Evolutionary conservation across 2,113 vertebrate genomes (phyloP), one percentile per base, ranked within the genome.

Genomic region (Brachyhypopomus occidentalis): DNA sequence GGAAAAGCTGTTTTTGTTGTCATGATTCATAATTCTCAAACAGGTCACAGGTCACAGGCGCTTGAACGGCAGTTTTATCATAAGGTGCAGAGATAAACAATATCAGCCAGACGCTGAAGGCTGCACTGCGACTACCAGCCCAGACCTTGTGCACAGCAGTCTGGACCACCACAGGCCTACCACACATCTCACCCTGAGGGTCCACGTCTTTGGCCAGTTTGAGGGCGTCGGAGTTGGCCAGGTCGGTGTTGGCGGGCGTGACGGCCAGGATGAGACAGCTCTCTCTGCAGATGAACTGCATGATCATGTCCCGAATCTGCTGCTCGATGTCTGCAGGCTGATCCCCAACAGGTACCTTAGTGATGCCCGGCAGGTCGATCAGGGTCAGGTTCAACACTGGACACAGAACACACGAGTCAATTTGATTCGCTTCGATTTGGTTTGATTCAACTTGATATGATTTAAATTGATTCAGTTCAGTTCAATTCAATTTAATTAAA

Each of bases 291-390:
- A 98, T 97, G 89, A 98, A 98, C 91, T 98, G 96, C 95, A 98
- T 95, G 71, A 98, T 96, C 96, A 97, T 98, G 0, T 98, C 97
- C 88, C 95, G 90, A 90, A 98, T 97, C 90, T 98, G 97, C 64
- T 95, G 93, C 90, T 98, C 97, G 3, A 98, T 98, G 84, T 98
- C 97, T 0, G 55, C 90, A 0, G 97, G 97, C 90, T 98, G 97
- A 87, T 98, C 97, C 77, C 97, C 97, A 11, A 98, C 96, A 0
- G 97, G 97, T 78, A 98, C 96, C 93, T 98, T 98, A 2, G 96
- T 96, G 90, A 97, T 96, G 60, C 96, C 97, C 27, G 96, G 96
- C 81, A 98, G 89, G 89, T 98, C 97, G 4, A 98, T 96, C 8
- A 98, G 94, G 30, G 97, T 98, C 90, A 98, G 89, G 86, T 97